Evolutionary conservation across 2,888 invertebrate species (phyloP).

Genomic region (Chirona hameri): DNA sequence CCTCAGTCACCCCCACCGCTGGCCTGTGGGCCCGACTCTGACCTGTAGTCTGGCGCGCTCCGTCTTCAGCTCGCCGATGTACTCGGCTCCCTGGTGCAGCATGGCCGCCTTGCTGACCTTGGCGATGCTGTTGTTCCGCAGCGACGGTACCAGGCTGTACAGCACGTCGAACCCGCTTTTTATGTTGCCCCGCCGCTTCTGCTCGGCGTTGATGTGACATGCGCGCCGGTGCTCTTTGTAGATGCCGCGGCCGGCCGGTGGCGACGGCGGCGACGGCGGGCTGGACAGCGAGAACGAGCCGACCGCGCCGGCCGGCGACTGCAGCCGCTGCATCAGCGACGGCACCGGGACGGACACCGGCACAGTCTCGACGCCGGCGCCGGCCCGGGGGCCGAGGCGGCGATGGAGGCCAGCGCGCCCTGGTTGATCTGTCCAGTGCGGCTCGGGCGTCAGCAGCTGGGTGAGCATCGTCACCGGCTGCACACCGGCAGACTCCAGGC

Average conservation of each 20-base stretch:
- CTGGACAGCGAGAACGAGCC: slow-evolving; percentile 50
- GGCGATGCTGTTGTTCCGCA: not conserved
- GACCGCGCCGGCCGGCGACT: slow-evolving; percentile 49
- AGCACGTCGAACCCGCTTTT: slow-evolving; percentile 94
- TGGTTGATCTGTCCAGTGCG: slow-evolving; percentile 43
- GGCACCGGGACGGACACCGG: slow-evolving; percentile 44
- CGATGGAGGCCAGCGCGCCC: slow-evolving; percentile 23
- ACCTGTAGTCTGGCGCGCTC: slow-evolving; percentile 71
- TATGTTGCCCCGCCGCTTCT: slow-evolving; percentile 91
- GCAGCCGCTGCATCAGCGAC: slow-evolving; percentile 52
- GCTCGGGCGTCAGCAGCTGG: slow-evolving; percentile 52
- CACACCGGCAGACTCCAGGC: slow-evolving; percentile 50
- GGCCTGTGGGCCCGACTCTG: slow-evolving; percentile 48
- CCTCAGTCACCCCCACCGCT: too few species aligned
- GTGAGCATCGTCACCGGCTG: slow-evolving; percentile 51
- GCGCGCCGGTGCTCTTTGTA: slow-evolving; percentile 80
- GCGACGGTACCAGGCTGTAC: slow-evolving; percentile 76
- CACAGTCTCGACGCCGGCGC: slow-evolving; percentile 6
- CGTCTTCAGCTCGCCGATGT: slow-evolving; percentile 79
- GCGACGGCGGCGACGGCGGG: slow-evolving; percentile 48
- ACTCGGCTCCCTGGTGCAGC: slow-evolving; percentile 94
- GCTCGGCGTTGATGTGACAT: slow-evolving; percentile 92
- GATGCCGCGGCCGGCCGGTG: slow-evolving; percentile 6
- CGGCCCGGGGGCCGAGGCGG: not conserved
- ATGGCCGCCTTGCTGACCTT: slow-evolving; percentile 91